Percentiles rank a stretch among this genome's conserved stretches.
These are phyloP conservation scores for Archips crataeganus DNA, from an alignment of 2,888 invertebrate genomes.

Conservation along the genomic window DNA sequence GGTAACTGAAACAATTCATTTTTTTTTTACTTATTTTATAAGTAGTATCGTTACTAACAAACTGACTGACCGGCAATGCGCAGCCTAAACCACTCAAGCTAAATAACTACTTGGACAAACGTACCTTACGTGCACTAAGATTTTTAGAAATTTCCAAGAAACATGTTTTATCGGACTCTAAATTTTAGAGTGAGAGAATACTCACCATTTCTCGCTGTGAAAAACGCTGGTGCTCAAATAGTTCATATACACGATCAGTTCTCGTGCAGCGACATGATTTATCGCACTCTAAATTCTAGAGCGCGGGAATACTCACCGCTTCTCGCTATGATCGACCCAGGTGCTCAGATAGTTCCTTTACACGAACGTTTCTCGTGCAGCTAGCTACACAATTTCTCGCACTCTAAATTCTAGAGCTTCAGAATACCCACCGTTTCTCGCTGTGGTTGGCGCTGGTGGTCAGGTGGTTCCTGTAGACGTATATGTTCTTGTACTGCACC, in stretches of 20 bases:
- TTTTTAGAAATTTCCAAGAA: no score
- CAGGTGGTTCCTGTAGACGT: constrained; percentile 65
- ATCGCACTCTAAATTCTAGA: neutral
- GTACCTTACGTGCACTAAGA: no score
- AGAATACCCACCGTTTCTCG: constrained; percentile 51
- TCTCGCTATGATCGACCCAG: constrained; percentile 59
- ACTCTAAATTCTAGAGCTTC: no score
- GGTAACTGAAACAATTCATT: constrained; percentile 51
- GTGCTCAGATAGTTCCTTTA: constrained; percentile 60
- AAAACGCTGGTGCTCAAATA: constrained; percentile 62
- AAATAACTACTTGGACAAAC: no score
- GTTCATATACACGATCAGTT: constrained; percentile 63
- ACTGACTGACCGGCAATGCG: no score
- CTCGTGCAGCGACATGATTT: constrained; percentile 53
- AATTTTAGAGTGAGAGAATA: no score
- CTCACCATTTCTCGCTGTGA: constrained; percentile 57
- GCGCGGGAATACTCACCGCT: constrained; percentile 46
- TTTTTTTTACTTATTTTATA: no score
- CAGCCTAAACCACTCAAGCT: no score
- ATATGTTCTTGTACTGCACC: constrained; percentile 65
- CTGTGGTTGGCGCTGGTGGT: constrained; percentile 61
- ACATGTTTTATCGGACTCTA: no score
- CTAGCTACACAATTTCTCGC: no score
- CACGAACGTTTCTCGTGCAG: no score
- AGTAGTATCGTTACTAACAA: no score